Base-by-base conservation (phyloP, 1,140 invertebrate species). In the Steinernema feltiae region DNA sequence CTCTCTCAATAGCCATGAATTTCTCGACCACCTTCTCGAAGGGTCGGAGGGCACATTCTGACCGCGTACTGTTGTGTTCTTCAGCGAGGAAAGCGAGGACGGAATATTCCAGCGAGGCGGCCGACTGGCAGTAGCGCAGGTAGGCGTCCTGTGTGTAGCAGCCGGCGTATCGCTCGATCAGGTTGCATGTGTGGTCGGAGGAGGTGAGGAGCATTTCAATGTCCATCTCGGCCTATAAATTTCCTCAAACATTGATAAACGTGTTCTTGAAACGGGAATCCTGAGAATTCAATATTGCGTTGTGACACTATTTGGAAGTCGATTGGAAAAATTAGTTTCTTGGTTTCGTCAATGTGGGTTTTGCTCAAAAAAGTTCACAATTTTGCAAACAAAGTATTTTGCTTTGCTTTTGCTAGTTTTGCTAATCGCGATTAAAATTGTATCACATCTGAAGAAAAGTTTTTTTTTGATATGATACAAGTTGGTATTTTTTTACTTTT, bases 121-220 rank as follows among this genome's bases (percentile, higher is more conserved):
- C 12, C 27, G 1, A 31, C 15, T 69, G 2, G 32, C 30, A 63
- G 24, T 70, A 27, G 63, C 41, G 32, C 2, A 29, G 29, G 29
- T 29, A 35, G 30, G 15, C 27, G 27, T 70, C 74, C 70, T 46
- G 70, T 32, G 69, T 70, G 74, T 75, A 70, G 69, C 74, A 70
- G 74, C 69, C 21, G 72, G 70, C 76, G 73, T 76, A 78, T 27
- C 77, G 75, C 31, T 78, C 75, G 30, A 71, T 75, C 1, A 78
- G 69, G 32, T 73, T 70, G 53, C 53, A 63, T 30, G 48, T 32
- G 41, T 78, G 73, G 21, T 71, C 72, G 41, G 31, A 76, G 72
- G 32, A 46, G 63, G 32, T 15, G 31, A 74, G 35, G 18, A 48
- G 32, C 15, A 48, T 2, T 18, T 21, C 1, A 41, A 35, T 30